Percentiles rank a stretch among this genome's conserved stretches.
These are phyloP conservation scores for Saimiri boliviensis DNA, from an alignment of 2,113 vertebrate species.

Conservation along the genomic window DNA sequence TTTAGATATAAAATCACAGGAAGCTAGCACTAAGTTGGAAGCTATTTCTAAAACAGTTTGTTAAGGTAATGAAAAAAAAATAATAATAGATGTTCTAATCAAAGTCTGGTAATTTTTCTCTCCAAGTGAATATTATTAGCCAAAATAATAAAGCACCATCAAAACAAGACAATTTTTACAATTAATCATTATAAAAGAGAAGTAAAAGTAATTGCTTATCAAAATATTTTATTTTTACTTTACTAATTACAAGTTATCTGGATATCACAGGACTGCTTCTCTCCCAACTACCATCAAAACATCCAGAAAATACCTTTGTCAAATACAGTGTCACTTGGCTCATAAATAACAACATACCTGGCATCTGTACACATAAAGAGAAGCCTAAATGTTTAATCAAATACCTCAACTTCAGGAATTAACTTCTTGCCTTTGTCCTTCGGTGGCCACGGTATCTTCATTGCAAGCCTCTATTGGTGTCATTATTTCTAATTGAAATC, in stretches of 20 bases:
- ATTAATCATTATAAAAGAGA: constrained; percentile 33
- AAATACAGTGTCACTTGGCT: constrained; percentile 28
- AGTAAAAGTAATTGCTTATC: constrained; percentile 27
- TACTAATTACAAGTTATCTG: constrained; percentile 41
- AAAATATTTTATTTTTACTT: constrained; percentile 21
- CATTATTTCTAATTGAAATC: constrained; percentile 81
- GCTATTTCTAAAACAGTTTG: neutral
- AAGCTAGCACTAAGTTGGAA: constrained; percentile 3
- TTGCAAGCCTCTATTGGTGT: constrained; percentile 65
- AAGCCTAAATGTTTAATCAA: constrained; percentile 39
- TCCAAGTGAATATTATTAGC: constrained; percentile 21
- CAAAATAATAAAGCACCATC: constrained; percentile 6
- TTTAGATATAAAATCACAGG: constrained; percentile 36
- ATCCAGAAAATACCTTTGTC: constrained; percentile 29
- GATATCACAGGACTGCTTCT: neutral
- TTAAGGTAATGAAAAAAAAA: neutral
- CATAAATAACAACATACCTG: constrained; percentile 34
- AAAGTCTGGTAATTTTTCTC: constrained; percentile 38
- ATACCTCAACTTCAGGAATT: constrained; percentile 68
- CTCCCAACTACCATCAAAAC: constrained; percentile 15
- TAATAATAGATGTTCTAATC: neutral
- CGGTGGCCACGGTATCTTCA: constrained; percentile 66
- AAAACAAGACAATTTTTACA: constrained; percentile 36
- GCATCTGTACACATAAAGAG: neutral
- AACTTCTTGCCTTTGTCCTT: constrained; percentile 64